Evolutionary conservation across 1,140 invertebrate genomes (phyloP).

Genomic region (Panagrolaimus sp.): DNA sequence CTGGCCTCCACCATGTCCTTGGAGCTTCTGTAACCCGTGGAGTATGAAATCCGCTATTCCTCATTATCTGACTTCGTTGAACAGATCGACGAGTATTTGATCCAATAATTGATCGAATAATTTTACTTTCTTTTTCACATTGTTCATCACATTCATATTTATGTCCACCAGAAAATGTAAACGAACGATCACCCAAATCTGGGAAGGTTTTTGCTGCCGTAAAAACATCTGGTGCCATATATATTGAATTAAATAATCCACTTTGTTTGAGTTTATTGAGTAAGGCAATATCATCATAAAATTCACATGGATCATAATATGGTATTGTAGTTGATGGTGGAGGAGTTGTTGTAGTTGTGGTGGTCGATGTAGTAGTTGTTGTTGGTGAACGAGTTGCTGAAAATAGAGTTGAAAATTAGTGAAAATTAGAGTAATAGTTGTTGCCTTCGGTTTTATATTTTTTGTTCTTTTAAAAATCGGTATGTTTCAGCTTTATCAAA

Average conservation of each 20-base stretch:
- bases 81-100: neutral
- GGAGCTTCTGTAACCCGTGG: neutral
- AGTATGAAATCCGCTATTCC: neutral
- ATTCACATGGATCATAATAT: neutral
- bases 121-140: neutral
- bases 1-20: neutral
- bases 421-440: too few relatives aligned
- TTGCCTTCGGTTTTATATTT: too few relatives aligned
- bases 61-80: neutral
- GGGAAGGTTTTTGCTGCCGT: neutral
- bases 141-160: conserved; percentile 1
- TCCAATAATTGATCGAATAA: neutral
- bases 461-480: too few relatives aligned
- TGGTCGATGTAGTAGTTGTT: too few relatives aligned
- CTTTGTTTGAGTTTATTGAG: neutral
- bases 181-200: neutral
- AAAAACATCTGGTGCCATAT: neutral
- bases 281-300: conserved; percentile 1
- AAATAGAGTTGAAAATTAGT: too few relatives aligned
- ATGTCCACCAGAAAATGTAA: neutral
- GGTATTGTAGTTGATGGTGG: too few relatives aligned
- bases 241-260: conserved; percentile 1
- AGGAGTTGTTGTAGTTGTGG: conserved; percentile 4
- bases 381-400: too few relatives aligned
- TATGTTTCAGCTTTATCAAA: too few relatives aligned